These are phyloP conservation scores for Cheilosia urbana DNA, from an alignment of 2,888 invertebrate species.

Conservation along the genomic window DNA sequence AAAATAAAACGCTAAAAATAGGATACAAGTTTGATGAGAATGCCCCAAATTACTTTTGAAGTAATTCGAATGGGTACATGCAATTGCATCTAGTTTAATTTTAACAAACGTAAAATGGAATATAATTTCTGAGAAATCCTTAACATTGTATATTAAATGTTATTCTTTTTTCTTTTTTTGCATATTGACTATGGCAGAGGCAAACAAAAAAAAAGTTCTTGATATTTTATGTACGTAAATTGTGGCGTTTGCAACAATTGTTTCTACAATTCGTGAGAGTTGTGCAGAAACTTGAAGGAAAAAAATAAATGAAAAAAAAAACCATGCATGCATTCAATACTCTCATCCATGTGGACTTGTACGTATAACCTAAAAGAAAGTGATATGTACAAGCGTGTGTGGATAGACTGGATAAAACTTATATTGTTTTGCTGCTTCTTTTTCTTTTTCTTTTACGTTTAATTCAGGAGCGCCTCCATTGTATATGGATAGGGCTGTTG, in stretches of 20 bases:
- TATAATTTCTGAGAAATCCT: constrained; percentile 63
- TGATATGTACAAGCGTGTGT: constrained; percentile 49
- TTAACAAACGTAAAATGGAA: constrained; percentile 67
- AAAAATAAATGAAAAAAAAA: constrained; percentile 37
- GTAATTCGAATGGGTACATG: constrained; percentile 32
- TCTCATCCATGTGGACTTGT: constrained; percentile 40
- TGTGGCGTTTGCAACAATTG: constrained; percentile 65
- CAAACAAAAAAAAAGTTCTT: constrained; percentile 52
- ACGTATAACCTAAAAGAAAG: constrained; percentile 35
- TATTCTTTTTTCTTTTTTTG: neutral
- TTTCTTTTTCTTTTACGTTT: constrained; percentile 60
- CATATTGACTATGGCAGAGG: constrained; percentile 67
- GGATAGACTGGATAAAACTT: constrained; percentile 56
- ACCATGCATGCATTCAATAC: constrained; percentile 47
- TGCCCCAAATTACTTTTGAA: constrained; percentile 67
- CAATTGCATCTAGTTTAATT: constrained; percentile 54
- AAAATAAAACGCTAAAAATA: constrained; percentile 60
- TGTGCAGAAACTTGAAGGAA: constrained; percentile 3
- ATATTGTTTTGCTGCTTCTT: constrained; percentile 25
- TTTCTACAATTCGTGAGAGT: constrained; percentile 42
- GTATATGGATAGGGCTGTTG: constrained; percentile 86
- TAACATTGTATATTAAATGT: constrained; percentile 57
- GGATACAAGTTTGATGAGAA: constrained; percentile 58
- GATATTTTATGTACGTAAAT: constrained; percentile 70
- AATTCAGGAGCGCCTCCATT: constrained; percentile 88